Conservation (phyloP, 2,113 vertebrate species). For the Solenodon paradoxus region DNA sequence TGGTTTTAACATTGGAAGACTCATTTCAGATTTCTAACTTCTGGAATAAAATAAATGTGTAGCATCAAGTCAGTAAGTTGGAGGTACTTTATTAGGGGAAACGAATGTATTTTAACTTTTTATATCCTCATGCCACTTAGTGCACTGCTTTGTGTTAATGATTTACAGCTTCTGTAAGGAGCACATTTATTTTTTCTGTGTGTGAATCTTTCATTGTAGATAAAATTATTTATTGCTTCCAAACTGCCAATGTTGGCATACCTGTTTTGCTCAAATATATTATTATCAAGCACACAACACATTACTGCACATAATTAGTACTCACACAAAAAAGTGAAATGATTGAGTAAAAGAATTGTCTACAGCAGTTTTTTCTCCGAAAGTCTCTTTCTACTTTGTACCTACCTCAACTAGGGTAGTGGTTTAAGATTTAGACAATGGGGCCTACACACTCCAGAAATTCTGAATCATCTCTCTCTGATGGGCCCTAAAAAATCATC, state of each 20-base stretch:
- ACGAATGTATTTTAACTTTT: not conserved
- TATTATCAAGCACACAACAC: not conserved
- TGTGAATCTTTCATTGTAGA: not conserved
- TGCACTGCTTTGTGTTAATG: not conserved
- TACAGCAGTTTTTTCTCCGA: not conserved
- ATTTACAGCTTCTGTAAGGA: constrained; percentile 6
- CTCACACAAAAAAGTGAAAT: not conserved
- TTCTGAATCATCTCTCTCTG: not conserved
- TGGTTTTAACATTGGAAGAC: not conserved
- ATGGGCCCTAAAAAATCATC: not conserved
- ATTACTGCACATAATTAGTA: not conserved
- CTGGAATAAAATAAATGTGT: not conserved
- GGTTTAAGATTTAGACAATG: not conserved
- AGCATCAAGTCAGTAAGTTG: not conserved
- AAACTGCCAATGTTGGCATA: not conserved
- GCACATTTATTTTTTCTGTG: not conserved
- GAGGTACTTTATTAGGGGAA: not conserved
- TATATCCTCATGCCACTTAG: not conserved
- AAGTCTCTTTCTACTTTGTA: not conserved
- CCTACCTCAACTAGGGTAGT: not conserved
- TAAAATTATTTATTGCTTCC: constrained; percentile 23
- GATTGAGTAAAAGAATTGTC: not conserved
- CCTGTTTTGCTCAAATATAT: not conserved
- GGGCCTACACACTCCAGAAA: not conserved
- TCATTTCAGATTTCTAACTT: not conserved